phyloP scores from a whole-genome alignment of 1,140 invertebrate species.

The Drosophila pseudoananassae region DNA sequence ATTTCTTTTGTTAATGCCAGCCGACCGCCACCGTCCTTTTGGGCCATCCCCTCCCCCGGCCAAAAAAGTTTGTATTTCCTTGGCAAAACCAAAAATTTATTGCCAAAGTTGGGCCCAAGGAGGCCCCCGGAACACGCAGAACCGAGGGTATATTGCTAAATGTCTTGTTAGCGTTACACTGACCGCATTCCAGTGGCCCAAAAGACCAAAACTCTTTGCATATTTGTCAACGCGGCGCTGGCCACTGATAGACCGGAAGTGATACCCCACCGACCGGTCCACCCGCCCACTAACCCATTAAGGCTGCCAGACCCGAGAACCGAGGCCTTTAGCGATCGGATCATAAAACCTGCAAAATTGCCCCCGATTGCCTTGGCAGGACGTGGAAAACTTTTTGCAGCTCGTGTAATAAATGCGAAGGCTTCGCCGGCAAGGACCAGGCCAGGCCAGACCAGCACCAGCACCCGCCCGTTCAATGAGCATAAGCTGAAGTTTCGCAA shows the following conservation, averaged over 20 bases:
- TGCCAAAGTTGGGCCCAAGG: conserved; percentile 65
- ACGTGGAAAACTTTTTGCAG: conserved; percentile 55
- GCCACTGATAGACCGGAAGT: conserved; percentile 70
- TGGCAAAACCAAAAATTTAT: conserved; percentile 72
- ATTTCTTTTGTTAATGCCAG: conserved; percentile 70
- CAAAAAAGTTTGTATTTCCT: conserved; percentile 47
- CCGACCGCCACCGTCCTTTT: conserved; percentile 4
- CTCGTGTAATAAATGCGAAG: conserved; percentile 68
- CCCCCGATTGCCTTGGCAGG: conserved; percentile 48
- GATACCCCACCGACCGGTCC: conserved; percentile 38
- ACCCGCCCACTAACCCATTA: conserved; percentile 26
- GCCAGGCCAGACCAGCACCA: neutral
- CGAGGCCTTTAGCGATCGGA: conserved; percentile 58
- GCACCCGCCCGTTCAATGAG: conserved; percentile 37
- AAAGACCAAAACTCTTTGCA: conserved; percentile 54
- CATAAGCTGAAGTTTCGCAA: conserved; percentile 69
- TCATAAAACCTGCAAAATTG: conserved; percentile 70
- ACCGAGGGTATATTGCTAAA: conserved; percentile 55
- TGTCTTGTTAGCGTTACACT: conserved; percentile 71
- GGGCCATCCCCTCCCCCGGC: conserved; percentile 8
- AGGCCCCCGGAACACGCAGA: conserved; percentile 37
- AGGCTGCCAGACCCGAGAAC: conserved; percentile 9
- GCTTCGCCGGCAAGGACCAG: conserved; percentile 16
- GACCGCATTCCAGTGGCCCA: conserved; percentile 72
- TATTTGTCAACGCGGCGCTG: conserved; percentile 67